Evolutionary conservation across 2,888 invertebrate species (phyloP), one percentile per base, ranked within the genome.

Genomic region (Cheilosia variabilis): DNA sequence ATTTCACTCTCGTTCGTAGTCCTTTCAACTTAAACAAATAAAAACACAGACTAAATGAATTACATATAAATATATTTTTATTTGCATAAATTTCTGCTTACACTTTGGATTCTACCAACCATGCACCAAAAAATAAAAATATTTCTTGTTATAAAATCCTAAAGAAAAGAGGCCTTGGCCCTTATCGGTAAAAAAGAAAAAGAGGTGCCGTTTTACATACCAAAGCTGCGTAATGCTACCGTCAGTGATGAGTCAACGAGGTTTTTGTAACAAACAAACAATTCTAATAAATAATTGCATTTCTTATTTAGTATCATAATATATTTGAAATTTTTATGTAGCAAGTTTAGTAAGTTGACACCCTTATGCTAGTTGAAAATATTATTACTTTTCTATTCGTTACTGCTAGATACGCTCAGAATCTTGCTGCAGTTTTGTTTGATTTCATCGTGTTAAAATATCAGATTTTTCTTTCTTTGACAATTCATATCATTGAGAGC

Each of bases 121-220:
- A 31, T 43, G 24, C 60, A 19, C n/a, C 45, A 55, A 60, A 15
- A 53, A 43, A 68, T 63, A 62, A n/a, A 45, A 17, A 27, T 27
- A n/a, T 27, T 34, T 15, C 41, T 55, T 41, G 17, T 71, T 41
- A 37, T 43, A 31, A 53, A 60, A 55, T 50, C 34, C 37, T 50
- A 53, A 71, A 72, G 72, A 72, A 52, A 52, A 52, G 52, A 52
- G 24, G 52, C 52, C 4, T 24, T 52, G 13, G 52, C 52, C 52
- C 52, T 55, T 55, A 34, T 55, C n/a, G 55, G 41, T 17, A 91
- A 91, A 88, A 91, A 91, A 90, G 90, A 91, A 88, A 89, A 89
- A 87, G 88, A 89, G 87, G 88, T 91, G 73, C 89, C 88, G 89
- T 91, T 91, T 88, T 91, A 91, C 89, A 88, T 91, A 84, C 91